Base-by-base conservation (phyloP, 2,113 vertebrate species). In the Elaphurus davidianus region DNA sequence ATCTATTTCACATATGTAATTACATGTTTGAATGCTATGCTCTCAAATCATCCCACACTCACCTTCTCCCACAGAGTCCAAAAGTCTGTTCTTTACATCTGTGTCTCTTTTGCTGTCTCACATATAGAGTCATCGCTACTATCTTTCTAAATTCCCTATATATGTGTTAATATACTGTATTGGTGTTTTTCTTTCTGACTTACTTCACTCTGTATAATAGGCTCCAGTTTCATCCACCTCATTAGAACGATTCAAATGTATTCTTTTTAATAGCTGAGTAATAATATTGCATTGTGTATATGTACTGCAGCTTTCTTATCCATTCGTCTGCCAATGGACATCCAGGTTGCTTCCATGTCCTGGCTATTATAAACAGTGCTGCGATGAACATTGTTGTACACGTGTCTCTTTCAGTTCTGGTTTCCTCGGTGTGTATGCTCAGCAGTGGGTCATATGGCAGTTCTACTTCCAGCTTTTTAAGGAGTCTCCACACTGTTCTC, bases 301-400 rank as follows among this genome's bases (percentile, higher is more conserved):
- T 67, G 33, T 8, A 67, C 33, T 33, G n/a, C 62, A 67, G 33
- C 62, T 67, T n/a, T 5, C 62, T 67, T 67, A 67, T 17, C 33
- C 33, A n/a, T n/a, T 67, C 3, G 0, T 67, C 33, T 67, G 62
- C 62, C 0, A 0, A n/a, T 19, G 16, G 0, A 9, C 62, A 67
- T 67, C 62, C 1, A 67, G 62, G 33, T 19, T n/a, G 16, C 4
- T 67, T 67, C 62, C 33, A n/a, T n/a, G 16, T 67, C 62, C 33
- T 67, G 16, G 62, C 62, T n/a, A 19, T 67, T n/a, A 3, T n/a
- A 67, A 67, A 67, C 62, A 19, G 62, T 67, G 62, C 62, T n/a
- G 16, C 16, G 7, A 67, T 67, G 62, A 67, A n/a, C 62, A 67
- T 4, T 67, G 62, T 33, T 33, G 33, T n/a, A 19, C 30, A n/a